Base-by-base conservation (phyloP, 2,888 invertebrate species). In the Caenorhabditis sp. region DNA sequence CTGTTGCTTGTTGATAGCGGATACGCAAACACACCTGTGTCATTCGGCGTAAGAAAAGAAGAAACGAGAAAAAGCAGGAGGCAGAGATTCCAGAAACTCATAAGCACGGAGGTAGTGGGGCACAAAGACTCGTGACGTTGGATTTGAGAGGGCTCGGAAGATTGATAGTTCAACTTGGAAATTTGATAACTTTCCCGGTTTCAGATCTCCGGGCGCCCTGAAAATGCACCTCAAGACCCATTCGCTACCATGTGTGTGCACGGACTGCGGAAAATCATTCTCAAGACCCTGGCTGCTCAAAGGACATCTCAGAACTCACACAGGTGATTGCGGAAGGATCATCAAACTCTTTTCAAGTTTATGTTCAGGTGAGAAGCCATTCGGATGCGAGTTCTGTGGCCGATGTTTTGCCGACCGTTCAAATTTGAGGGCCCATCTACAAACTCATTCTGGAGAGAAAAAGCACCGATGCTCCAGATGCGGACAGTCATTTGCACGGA, bases 181-280 rank as follows among this genome's bases (percentile, higher is more conserved):
- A n/a, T n/a, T n/a, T n/a, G n/a, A n/a, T n/a, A n/a, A n/a, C n/a
- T n/a, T n/a, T n/a, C n/a, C n/a, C 35, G 9, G 9, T 77, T 82
- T 62, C 56, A 83, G 83, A 52, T 78, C 81, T 0, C 58, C 77
- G 2, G 84, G 84, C 9, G 84, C 84, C 9, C 74, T 84, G 46
- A 84, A 84, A 72, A 84, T 84, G 84, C 84, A 84, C 35, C 61
- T 83, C 32, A 80, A 82, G 17, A 84, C 84, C 2, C 84, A 84
- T 43, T 77, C 80, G 0, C 72, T 82, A 4, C 84, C 84, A 1
- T 84, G 81, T 56, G 62, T 71, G 0, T 84, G 84, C 39, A 17
- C 39, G 5, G 70, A 75, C 13, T 84, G 83, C 52, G 83, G 83
- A 13, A 83, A 84, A 52, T 77, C 78, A 2, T 84, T 84, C 52